Evolutionary conservation across 2,888 invertebrate genomes (phyloP), one percentile per base, ranked within the genome.

Genomic region (Pollenia labialis): DNA sequence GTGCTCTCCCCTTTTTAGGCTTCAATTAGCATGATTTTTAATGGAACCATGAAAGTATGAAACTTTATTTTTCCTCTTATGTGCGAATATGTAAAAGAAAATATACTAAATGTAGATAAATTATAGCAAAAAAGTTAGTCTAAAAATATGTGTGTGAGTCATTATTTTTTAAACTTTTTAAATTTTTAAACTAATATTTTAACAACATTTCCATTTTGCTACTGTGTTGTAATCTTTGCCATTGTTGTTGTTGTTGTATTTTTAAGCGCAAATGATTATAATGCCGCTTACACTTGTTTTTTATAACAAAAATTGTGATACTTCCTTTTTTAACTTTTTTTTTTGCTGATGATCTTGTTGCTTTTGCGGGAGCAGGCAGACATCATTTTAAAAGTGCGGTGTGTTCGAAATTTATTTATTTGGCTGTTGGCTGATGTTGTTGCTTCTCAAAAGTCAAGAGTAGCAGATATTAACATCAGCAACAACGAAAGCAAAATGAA

Each of bases 251-350:
- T 32, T 68, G 42, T 18, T 58, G 16, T 44, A 60, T 46, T 60
- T 14, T 74, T 40, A 68, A 75, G 74, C 75, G 81, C 69, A 75
- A 81, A 81, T 75, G 81, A 75, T 60, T 60, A 81, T 50, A 75
- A 68, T 81, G 68, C 75, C 81, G 75, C 81, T 81, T 81, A 81
- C 81, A 81, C 81, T 81, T 81, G 74, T 75, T 81, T 81, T 66
- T 81, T 75, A 6, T 32, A 81, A 81, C 68, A 81, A 74, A 81
- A 81, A 68, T 68, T 81, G 81, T 82, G 83, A 83, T 83, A 83
- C 76, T 83, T 83, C 64, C 71, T 74, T 71, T 6, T 10, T 16
- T 4, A 32, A 23, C 23, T 75, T 74, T 74, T 74, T 60, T 60
- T 66, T 72, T 56, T 74, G 14, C 48, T 81, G 42, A 32, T 64